Evolutionary conservation across 1,140 invertebrate genomes (phyloP).

Genomic region (Drosophila yakuba): DNA sequence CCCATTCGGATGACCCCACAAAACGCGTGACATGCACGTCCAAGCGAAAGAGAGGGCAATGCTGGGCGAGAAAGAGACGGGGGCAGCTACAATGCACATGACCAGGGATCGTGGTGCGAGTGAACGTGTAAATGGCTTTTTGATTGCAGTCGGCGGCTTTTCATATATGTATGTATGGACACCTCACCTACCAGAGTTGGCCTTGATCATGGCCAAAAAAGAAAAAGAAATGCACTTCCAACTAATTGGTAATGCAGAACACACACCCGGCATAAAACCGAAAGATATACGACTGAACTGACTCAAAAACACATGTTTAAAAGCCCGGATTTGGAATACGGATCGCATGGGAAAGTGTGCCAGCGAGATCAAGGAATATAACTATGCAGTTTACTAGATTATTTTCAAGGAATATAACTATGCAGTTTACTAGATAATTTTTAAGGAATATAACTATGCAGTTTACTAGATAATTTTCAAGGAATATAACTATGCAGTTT

Average conservation of each 20-base stretch:
- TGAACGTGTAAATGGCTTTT: slow-evolving; percentile 76
- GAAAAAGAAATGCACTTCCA: slow-evolving; percentile 19
- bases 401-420: too few species aligned
- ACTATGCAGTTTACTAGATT: too few species aligned
- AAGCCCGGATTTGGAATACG: not conserved
- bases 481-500: too few species aligned
- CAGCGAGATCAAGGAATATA: not conserved
- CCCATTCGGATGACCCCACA: slow-evolving; percentile 41
- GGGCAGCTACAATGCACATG: slow-evolving; percentile 20
- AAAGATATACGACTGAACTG: not conserved
- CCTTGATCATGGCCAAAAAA: slow-evolving; percentile 52
- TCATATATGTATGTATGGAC: not conserved
- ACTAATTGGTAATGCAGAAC: slow-evolving; percentile 11
- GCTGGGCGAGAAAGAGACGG: not conserved
- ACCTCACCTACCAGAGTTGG: slow-evolving; percentile 17
- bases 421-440: too few species aligned
- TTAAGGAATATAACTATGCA: too few species aligned
- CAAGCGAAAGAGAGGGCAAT: not conserved
- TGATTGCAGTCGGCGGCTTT: slow-evolving; percentile 67
- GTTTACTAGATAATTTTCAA: too few species aligned
- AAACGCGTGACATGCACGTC: slow-evolving; percentile 60
- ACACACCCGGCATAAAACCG: not conserved
- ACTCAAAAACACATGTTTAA: not conserved
- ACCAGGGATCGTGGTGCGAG: slow-evolving; percentile 30
- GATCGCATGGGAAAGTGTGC: not conserved